Conservation (phyloP, 2,888 invertebrate species). For the Hoplodrina blanda region DNA sequence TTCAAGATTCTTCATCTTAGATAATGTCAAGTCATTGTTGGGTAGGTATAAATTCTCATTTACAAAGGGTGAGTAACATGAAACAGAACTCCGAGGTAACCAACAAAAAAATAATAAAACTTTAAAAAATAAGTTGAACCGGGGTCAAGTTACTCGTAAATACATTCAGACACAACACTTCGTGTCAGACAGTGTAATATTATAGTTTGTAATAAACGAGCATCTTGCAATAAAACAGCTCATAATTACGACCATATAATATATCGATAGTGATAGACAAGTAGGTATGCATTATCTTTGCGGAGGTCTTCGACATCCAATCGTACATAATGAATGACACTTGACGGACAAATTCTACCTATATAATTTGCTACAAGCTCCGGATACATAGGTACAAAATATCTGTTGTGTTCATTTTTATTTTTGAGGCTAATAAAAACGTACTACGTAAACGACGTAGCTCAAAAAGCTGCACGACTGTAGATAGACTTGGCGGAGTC, state of each 20-base stretch:
- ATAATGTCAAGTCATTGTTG: not conserved
- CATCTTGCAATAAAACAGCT: constrained; percentile 42
- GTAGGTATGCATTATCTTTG: constrained; percentile 53
- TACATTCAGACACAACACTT: constrained; percentile 28
- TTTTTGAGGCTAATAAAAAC: too few species aligned
- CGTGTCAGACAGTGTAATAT: constrained; percentile 42
- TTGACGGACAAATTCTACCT: constrained; percentile 58
- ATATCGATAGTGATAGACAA: constrained; percentile 50
- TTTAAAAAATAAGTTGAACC: not conserved
- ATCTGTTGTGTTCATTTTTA: too few species aligned
- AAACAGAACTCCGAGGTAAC: not conserved
- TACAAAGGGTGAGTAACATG: too few species aligned
- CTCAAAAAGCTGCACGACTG: too few species aligned
- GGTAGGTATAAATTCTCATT: too few species aligned
- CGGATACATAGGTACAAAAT: constrained; percentile 2
- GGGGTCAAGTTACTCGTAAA: constrained; percentile 41
- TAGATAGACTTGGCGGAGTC: too few species aligned
- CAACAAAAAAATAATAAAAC: not conserved
- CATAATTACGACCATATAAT: constrained; percentile 45
- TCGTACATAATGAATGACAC: constrained; percentile 52
- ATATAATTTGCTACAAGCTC: constrained; percentile 33
- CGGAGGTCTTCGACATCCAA: constrained; percentile 59
- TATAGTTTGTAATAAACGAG: constrained; percentile 20
- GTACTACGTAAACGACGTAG: too few species aligned
- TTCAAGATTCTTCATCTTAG: not conserved